Percentiles rank a stretch among this genome's conserved stretches.
Conservation (phyloP, 2,888 invertebrate genomes). For the Drosophila subquinaria region DNA sequence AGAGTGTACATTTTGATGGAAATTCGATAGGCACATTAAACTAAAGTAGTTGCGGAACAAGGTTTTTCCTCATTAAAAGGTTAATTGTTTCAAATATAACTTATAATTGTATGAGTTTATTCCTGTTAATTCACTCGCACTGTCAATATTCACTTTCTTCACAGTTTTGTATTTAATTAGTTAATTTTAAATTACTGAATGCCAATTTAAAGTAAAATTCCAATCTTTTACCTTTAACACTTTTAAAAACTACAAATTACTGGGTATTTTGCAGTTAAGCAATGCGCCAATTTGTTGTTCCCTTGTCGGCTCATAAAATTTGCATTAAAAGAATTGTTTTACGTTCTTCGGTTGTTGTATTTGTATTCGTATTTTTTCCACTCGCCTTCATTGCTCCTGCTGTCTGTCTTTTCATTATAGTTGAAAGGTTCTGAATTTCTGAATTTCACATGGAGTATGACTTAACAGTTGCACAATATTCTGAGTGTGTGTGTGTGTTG, state of each 20-base stretch:
- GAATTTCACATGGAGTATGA: slow-evolving; percentile 48
- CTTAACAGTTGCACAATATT: slow-evolving; percentile 27
- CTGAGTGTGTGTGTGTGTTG: slow-evolving; percentile 18
- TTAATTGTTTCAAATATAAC: neutral
- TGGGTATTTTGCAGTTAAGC: slow-evolving; percentile 14
- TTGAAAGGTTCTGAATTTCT: slow-evolving; percentile 46
- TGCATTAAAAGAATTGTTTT: slow-evolving; percentile 70
- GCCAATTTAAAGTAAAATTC: neutral
- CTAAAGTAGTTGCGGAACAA: neutral
- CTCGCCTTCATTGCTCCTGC: slow-evolving; percentile 4
- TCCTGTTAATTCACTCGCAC: neutral
- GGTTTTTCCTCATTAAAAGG: neutral
- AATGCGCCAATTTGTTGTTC: slow-evolving; percentile 10
- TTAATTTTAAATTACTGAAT: neutral
- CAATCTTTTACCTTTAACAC: neutral
- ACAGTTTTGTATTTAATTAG: neutral
- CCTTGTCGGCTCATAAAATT: slow-evolving; percentile 59
- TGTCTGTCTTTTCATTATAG: slow-evolving; percentile 34
- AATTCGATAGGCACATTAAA: neutral
- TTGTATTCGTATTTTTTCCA: slow-evolving; percentile 15
- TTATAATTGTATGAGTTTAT: neutral
- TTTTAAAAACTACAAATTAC: neutral
- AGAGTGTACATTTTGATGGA: neutral
- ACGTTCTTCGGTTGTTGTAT: slow-evolving; percentile 25
- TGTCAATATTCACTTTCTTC: neutral